Conservation (phyloP, 2,113 vertebrate species). For the Microtus montanus region DNA sequence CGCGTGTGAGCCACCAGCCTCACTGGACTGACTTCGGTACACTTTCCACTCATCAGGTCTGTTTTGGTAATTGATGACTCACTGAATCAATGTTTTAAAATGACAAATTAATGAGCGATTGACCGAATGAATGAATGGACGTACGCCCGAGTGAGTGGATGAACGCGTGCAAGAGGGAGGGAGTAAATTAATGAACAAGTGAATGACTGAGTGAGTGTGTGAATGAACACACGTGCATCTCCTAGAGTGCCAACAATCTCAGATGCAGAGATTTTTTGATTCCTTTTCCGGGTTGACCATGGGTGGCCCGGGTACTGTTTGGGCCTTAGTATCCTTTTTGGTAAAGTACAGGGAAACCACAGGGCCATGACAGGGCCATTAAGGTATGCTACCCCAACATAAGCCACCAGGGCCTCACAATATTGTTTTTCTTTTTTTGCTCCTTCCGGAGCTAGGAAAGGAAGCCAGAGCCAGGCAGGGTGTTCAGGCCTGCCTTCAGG, state of each 20-base stretch:
- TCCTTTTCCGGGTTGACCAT: not conserved
- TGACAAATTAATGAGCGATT: not conserved
- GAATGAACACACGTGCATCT: not conserved
- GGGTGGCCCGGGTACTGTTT: not conserved
- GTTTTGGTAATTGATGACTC: not conserved
- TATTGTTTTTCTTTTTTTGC: not conserved
- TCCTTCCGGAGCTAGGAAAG: not conserved
- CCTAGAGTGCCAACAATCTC: not conserved
- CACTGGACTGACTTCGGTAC: too few species aligned
- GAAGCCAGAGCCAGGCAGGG: not conserved
- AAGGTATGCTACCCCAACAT: not conserved
- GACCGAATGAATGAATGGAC: not conserved
- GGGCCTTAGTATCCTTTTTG: not conserved
- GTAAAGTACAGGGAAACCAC: not conserved
- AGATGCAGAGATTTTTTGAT: not conserved
- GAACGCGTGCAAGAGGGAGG: not conserved
- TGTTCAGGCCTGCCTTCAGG: not conserved
- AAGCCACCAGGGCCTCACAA: not conserved
- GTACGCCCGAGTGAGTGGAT: not conserved
- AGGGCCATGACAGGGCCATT: accelerated
- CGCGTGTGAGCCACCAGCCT: not conserved
- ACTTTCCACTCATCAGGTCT: too few species aligned
- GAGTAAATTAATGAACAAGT: not conserved
- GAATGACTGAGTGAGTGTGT: not conserved
- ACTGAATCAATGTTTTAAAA: not conserved